A percentile compares a stretch with the other conserved stretches of the same genome.
Evolutionary conservation across 53 echinoderm and acorn worm species (phyloP).

Genomic region (Crossaster papposus): DNA sequence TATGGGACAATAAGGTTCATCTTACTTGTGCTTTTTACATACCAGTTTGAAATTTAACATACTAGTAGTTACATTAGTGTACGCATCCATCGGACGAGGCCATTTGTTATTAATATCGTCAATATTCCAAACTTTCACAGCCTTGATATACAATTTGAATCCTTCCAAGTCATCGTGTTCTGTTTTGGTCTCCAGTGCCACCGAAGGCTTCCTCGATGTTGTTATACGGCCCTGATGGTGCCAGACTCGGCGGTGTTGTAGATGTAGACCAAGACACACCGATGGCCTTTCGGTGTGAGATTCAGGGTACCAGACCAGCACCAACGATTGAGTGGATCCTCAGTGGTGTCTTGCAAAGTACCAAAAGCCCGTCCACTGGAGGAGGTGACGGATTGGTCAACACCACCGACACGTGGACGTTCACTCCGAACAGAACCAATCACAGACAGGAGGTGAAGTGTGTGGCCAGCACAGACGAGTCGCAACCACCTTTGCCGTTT

Average conservation of each 20-base stretch:
- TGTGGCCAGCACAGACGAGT: conserved; percentile 21
- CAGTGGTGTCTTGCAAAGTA: background rate
- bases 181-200: background rate
- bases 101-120: too few species aligned
- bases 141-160: too few species aligned
- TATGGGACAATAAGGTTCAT: too few species aligned
- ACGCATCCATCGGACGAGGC: too few species aligned
- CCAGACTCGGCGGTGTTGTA: background rate
- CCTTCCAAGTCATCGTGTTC: background rate
- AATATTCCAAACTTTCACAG: too few species aligned
- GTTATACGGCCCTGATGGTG: background rate
- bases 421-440: conserved; percentile 11
- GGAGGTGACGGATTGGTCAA: background rate
- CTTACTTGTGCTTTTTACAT: too few species aligned
- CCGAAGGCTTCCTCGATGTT: background rate
- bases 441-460: conserved; percentile 31
- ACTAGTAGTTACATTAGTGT: too few species aligned
- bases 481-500: background rate
- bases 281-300: conserved; percentile 21
- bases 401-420: background rate
- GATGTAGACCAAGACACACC: background rate
- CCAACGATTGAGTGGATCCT: conserved; percentile 51
- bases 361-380: background rate
- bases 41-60: too few species aligned
- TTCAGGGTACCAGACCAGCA: conserved; percentile 46